Evolutionary conservation across 1,140 invertebrate genomes (phyloP).

Genomic region (Sarcophaga peregrina): DNA sequence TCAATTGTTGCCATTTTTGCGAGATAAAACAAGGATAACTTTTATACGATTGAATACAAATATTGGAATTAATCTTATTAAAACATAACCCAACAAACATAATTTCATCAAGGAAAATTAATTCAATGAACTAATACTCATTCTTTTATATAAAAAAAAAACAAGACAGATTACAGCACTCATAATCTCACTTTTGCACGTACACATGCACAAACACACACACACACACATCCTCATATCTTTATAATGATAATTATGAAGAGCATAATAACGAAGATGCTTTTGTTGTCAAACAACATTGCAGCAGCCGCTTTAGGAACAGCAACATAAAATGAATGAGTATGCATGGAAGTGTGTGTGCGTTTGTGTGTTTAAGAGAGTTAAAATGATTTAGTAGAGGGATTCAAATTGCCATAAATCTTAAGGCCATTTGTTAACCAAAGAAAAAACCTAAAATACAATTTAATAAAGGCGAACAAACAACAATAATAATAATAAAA

Average conservation of each 20-base stretch:
- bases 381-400: constrained; percentile 6
- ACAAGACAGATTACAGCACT: not conserved
- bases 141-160: too few relatives aligned
- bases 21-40: too few relatives aligned
- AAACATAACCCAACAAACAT: too few relatives aligned
- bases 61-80: too few relatives aligned
- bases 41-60: too few relatives aligned
- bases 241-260: not conserved
- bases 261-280: not conserved
- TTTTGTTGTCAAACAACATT: constrained; percentile 2
- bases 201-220: not conserved
- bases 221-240: too few relatives aligned
- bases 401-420: constrained; percentile 21
- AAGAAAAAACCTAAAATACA: too few relatives aligned
- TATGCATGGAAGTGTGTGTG: not conserved
- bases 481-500: not conserved
- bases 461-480: too few relatives aligned
- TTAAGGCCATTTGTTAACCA: not conserved
- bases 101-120: too few relatives aligned
- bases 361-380: not conserved
- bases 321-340: too few relatives aligned
- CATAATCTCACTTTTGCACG: not conserved
- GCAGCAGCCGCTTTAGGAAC: not conserved
- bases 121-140: too few relatives aligned
- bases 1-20: too few relatives aligned